Base-by-base conservation (phyloP, 2,113 vertebrate species). In the Lucifuga dentata region DNA sequence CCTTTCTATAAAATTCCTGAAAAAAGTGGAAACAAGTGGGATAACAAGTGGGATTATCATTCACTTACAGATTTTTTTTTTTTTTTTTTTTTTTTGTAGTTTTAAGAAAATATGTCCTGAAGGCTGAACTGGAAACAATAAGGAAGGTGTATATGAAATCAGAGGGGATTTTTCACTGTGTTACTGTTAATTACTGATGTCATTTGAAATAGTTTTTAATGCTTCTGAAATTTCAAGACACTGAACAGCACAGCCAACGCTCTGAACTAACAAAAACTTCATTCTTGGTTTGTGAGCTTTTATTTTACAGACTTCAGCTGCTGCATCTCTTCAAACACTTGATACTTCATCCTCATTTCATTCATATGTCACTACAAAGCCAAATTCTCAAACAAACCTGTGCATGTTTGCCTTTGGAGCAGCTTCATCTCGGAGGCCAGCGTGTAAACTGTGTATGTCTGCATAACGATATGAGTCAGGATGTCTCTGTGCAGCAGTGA, bases 361-460 rank as follows among this genome's bases (percentile, higher is more conserved):
- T 24, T 20, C 2, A 20, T 10, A 5, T 19, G 43, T 58, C 26
- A 38, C 58, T 7, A 19, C 38, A 43, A 36, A 45, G 32, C 46
- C 64, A 46, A 16, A 59, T 45, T 9, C 64, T 57, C 17, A 4
- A 19, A 38, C 60, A 36, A 10, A 3, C 15, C 40, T 0, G 2
- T 24, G 24, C n/a, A n/a, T 58, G 38, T 65, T 59, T n/a, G 33
- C 38, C 48, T 55, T 29, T 20, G n/a, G 59, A 45, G 33, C 1
- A 0, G 11, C 36, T 52, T 65, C 33, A 23, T 17, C 41, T 56
- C 52, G 1, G 12, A 57, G 57, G 39, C 74, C 52, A 7, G 5
- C 1, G 8, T 21, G 71, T 77, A 68, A 75, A 59, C n/a, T 66
- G 66, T 19, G 53, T 61, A 55, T 50, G 71, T 80, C 38, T 71